Evolutionary conservation across 2,888 invertebrate genomes (phyloP).

Genomic region (Rotaria socialis): DNA sequence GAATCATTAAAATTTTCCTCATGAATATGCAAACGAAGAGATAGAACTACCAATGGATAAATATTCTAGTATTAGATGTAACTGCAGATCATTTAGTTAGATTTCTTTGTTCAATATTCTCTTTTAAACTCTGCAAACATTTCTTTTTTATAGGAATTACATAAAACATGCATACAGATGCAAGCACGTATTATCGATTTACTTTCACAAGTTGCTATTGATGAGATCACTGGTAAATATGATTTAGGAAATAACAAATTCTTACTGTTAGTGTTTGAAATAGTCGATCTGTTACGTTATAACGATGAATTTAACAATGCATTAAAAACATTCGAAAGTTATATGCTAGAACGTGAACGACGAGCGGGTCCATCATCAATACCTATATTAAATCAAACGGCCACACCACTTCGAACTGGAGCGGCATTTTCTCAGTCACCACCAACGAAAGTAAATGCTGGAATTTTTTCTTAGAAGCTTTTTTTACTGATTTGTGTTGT

Average conservation of each 20-base stretch:
- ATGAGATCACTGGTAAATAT: conserved; percentile 51
- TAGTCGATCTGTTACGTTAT: conserved; percentile 77
- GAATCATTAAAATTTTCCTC: too few species aligned
- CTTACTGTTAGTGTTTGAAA: conserved; percentile 48
- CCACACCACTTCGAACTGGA: not conserved
- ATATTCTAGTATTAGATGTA: too few species aligned
- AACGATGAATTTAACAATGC: conserved; percentile 94
- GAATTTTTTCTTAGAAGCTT: not conserved
- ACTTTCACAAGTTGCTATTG: conserved; percentile 79
- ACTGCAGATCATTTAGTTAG: too few species aligned
- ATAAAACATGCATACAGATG: conserved; percentile 80
- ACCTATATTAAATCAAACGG: not conserved
- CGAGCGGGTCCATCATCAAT: not conserved
- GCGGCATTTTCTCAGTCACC: not conserved
- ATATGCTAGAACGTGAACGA: conserved; percentile 53
- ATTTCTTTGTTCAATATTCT: too few species aligned
- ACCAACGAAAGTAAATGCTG: not conserved
- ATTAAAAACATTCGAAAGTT: conserved; percentile 71
- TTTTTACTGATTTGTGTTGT: not conserved
- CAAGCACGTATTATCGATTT: conserved; percentile 88
- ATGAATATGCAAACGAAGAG: too few species aligned
- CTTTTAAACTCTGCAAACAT: too few species aligned
- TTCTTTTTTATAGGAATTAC: conserved; percentile 60
- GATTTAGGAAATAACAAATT: not conserved
- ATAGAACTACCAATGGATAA: too few species aligned